Conservation (phyloP, 2,888 invertebrate species). For the Patella caerulea region DNA sequence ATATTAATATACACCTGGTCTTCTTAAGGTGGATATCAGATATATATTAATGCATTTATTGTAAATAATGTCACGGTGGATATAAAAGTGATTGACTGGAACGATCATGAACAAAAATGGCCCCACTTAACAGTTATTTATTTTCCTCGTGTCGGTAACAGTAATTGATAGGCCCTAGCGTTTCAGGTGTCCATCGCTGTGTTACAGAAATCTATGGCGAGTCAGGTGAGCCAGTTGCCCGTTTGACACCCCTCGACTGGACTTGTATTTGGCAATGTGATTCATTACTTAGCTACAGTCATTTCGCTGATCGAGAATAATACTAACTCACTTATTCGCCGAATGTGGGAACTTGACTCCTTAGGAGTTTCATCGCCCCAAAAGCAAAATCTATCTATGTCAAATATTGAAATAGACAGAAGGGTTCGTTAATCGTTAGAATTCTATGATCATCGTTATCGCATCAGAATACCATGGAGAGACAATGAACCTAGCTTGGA, state of each 20-base stretch:
- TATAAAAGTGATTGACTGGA: too few relatives aligned
- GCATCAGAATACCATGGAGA: too few relatives aligned
- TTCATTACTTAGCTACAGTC: neutral
- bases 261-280: conserved; percentile 11
- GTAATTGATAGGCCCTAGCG: conserved; percentile 20
- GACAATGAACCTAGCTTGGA: neutral
- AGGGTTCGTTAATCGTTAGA: neutral
- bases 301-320: neutral
- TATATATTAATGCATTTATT: too few relatives aligned
- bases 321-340: neutral
- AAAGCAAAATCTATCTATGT: neutral
- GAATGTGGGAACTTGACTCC: neutral
- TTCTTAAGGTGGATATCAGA: too few relatives aligned
- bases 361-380: neutral
- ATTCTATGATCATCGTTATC: neutral
- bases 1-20: too few relatives aligned
- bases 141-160: conserved; percentile 1
- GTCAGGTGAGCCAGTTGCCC: conserved; percentile 17
- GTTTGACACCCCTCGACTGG: conserved; percentile 25
- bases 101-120: too few relatives aligned
- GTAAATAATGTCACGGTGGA: too few relatives aligned
- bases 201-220: conserved; percentile 16
- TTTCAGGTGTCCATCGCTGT: conserved; percentile 13
- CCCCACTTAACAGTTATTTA: too few relatives aligned
- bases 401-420: neutral